Conservation (phyloP, 2,113 vertebrate species). For the Semnopithecus entellus region DNA sequence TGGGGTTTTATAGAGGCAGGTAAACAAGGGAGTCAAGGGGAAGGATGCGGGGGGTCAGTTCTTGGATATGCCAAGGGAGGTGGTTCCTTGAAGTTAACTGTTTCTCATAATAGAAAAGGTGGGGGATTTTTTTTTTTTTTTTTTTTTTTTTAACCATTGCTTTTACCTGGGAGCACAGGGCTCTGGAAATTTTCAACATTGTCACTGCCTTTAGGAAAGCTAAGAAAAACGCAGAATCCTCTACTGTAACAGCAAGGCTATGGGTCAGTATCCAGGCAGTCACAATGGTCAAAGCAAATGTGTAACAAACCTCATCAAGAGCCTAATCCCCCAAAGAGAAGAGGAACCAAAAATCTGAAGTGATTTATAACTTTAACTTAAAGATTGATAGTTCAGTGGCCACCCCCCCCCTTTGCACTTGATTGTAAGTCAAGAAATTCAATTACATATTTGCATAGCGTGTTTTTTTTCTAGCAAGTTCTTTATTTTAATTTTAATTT, state of each 20-base stretch:
- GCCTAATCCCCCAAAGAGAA: not conserved
- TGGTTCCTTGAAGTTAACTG: not conserved
- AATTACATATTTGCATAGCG: not conserved
- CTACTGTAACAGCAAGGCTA: not conserved
- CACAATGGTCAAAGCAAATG: not conserved
- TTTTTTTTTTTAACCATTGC: not conserved
- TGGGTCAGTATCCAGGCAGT: not conserved
- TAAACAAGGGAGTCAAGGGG: too few species aligned
- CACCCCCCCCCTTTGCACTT: not conserved
- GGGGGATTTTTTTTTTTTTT: accelerated
- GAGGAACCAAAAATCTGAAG: not conserved
- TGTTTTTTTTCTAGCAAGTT: not conserved
- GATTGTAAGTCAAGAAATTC: not conserved
- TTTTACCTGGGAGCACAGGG: not conserved
- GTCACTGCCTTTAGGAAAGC: not conserved
- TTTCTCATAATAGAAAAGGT: not conserved
- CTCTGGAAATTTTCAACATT: not conserved
- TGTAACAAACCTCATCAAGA: not conserved
- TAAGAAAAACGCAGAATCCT: not conserved
- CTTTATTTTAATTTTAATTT: not conserved
- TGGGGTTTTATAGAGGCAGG: not conserved
- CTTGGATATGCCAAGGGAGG: too few species aligned
- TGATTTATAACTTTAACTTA: not conserved
- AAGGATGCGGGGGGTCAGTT: accelerated
- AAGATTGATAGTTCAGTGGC: not conserved